phyloP scores from a whole-genome alignment of 2,113 vertebrate genomes.

The Empidonax alnorum region DNA sequence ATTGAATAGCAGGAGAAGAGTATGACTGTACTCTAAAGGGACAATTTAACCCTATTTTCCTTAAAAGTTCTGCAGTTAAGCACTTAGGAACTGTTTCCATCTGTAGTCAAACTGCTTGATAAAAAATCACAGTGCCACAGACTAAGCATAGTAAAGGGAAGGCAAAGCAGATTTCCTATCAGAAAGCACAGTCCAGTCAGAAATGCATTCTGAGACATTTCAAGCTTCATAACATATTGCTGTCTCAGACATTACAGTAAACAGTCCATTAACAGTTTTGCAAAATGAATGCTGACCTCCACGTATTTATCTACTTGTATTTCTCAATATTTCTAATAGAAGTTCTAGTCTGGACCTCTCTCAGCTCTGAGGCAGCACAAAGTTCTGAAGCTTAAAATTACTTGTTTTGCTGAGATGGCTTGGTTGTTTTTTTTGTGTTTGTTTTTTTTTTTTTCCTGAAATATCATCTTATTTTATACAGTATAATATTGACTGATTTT shows the following conservation, averaged over 20 bases:
- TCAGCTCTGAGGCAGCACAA: constrained; percentile 59
- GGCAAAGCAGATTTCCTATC: constrained; percentile 55
- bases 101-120: constrained; percentile 1
- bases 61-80: neutral
- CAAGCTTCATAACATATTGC: constrained; percentile 70
- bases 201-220: constrained; percentile 57
- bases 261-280: constrained; percentile 49
- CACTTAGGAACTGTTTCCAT: neutral
- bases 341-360: constrained; percentile 6
- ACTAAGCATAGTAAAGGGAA: constrained; percentile 3
- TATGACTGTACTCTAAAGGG: neutral
- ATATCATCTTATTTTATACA: constrained; percentile 36
- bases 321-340: constrained; percentile 46
- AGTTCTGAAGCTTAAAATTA: constrained; percentile 61
- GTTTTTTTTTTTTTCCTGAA: neutral
- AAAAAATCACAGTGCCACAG: neutral
- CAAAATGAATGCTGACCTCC: constrained; percentile 67
- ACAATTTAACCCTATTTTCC: neutral
- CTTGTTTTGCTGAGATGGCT: constrained; percentile 24
- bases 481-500: constrained; percentile 32
- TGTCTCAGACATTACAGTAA: constrained; percentile 61
- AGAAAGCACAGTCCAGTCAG: constrained; percentile 33
- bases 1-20: neutral
- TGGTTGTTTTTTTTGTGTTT: neutral
- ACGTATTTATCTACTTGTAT: constrained; percentile 51